Evolutionary conservation across 2,888 invertebrate species (phyloP).

Genomic region (Ophion obscuratus): DNA sequence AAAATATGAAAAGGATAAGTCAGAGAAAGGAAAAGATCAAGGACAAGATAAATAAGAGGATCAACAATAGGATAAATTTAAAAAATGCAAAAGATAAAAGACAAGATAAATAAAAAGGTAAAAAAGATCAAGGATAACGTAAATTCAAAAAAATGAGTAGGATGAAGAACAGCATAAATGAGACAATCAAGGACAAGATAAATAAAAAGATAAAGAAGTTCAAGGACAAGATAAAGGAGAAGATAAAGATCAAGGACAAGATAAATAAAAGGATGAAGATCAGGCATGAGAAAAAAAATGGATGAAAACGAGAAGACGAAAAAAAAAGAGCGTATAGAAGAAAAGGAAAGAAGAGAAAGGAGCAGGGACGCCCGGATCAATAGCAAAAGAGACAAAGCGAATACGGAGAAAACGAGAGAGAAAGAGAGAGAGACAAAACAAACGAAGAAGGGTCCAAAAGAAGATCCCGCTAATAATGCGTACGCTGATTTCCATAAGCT

Average conservation of each 20-base stretch:
- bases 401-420: neutral
- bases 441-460: slow-evolving; percentile 62
- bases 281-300: neutral
- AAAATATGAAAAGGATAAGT: too few relatives aligned
- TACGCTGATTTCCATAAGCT: slow-evolving; percentile 76
- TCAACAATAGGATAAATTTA: too few relatives aligned
- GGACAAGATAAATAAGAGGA: neutral
- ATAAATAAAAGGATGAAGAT: too few relatives aligned
- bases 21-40: too few relatives aligned
- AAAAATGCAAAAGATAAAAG: too few relatives aligned
- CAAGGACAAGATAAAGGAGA: too few relatives aligned
- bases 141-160: too few relatives aligned
- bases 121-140: neutral
- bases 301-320: neutral
- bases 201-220: too few relatives aligned
- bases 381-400: slow-evolving; percentile 25
- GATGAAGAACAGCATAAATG: too few relatives aligned
- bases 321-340: neutral
- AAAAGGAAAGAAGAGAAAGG: slow-evolving; percentile 7
- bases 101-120: neutral
- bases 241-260: too few relatives aligned
- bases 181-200: too few relatives aligned
- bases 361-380: slow-evolving; percentile 24
- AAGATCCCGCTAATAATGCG: slow-evolving; percentile 71
- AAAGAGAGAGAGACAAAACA: slow-evolving; percentile 21